These are phyloP conservation scores for Mimachlamys varia DNA, from an alignment of 2,888 invertebrate genomes.

Conservation along the genomic window DNA sequence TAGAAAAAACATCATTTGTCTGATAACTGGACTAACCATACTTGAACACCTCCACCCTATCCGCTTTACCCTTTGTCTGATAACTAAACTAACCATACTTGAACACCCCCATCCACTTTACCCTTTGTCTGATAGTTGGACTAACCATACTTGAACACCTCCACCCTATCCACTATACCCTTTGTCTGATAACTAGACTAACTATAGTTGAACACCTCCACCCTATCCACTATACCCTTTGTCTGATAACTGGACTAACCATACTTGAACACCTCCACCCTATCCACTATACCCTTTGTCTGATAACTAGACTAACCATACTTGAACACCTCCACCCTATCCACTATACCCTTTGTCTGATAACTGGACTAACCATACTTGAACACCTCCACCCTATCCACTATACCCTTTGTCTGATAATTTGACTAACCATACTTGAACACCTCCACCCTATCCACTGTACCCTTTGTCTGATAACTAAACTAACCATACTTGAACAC, in stretches of 20 bases:
- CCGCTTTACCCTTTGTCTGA: neutral
- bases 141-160: neutral
- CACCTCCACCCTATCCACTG: neutral
- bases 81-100: neutral
- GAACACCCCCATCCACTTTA: neutral
- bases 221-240: neutral
- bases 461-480: neutral
- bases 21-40: neutral
- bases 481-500: neutral
- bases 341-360: neutral
- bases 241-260: neutral
- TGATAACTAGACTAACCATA: neutral
- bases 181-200: neutral
- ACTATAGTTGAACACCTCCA: neutral
- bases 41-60: neutral
- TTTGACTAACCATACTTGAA: neutral
- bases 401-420: neutral
- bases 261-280: neutral
- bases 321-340: neutral
- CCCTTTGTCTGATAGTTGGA: neutral
- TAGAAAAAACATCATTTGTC: too few relatives aligned
- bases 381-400: neutral
- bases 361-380: neutral
- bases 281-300: neutral
- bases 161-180: neutral